Base-by-base conservation (phyloP, 1,140 invertebrate genomes). In the Aphaenogaster floridana region DNA sequence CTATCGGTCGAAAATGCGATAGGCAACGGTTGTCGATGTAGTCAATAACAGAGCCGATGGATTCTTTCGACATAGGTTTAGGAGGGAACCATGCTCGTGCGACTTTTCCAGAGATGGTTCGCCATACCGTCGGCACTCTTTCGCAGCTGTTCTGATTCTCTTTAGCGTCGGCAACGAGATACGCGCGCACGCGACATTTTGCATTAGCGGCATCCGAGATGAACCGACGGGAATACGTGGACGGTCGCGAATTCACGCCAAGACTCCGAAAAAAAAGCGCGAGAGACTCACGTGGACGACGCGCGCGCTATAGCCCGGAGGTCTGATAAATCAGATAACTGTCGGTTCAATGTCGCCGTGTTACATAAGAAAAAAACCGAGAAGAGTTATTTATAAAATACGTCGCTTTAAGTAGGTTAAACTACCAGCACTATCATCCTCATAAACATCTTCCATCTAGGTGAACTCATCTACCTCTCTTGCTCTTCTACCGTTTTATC, bases 291-390 rank as follows among this genome's bases (percentile, higher is more conserved):
- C 79, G 64, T 79, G 72, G 36, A 36, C 50, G 21, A 71, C 1
- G 13, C 17, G 7, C 72, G 48, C 3, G 71, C 3, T 66, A 28
- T 34, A 8, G 39, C 11, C 28, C 42, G 42, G 13, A 50, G 42
- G 28, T 39, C 69, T 59, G 88, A 90, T 57, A 76, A 81, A 89
- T 86, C 52, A 3, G 63, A 57, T 63, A 80, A 89, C 52, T 42
- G n/a, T 66, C 54, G 68, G 59, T 52, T 48, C 17, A 15, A 28
- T 4, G 39, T 69, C 61, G 74, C 34, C n/a, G 34, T 13, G 68
- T 90, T 81, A 89, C 77, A 84, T 81, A 90, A 89, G 68, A 36
- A 80, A 36, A 34, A 42, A 79, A 34, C 1, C 21, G 39, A 21
- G 39, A 36, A 86, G 87, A 74, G 66, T 57, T 52, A 50, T 79